A percentile compares a stretch with the other conserved stretches of the same genome.
Evolutionary conservation across 2,113 vertebrate genomes (phyloP).

Genomic region (Parus major): DNA sequence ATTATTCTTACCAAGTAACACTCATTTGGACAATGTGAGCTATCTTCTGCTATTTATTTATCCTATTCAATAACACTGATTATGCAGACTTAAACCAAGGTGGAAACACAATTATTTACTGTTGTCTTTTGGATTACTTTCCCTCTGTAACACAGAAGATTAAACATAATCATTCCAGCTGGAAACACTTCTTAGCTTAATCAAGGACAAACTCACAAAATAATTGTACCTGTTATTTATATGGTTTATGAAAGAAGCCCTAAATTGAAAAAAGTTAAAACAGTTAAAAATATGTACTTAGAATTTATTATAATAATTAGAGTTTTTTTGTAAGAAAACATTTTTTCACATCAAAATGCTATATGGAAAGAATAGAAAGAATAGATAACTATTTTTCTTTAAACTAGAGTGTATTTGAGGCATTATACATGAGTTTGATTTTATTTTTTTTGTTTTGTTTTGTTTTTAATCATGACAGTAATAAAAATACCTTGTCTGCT

Average conservation of each 20-base stretch:
- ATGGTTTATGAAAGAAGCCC: background rate
- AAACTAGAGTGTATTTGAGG: background rate
- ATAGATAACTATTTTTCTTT: background rate
- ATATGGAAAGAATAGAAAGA: background rate
- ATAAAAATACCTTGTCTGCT: background rate
- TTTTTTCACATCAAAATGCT: background rate
- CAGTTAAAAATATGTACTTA: constrained; percentile 53
- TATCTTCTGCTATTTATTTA: constrained; percentile 19
- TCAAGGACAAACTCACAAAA: constrained; percentile 68
- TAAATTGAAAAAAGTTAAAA: background rate
- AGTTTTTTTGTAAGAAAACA: background rate
- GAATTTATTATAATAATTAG: background rate
- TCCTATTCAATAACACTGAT: constrained; percentile 28
- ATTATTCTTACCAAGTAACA: background rate
- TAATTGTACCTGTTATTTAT: constrained; percentile 62
- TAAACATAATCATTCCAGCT: constrained; percentile 68
- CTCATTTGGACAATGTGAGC: background rate
- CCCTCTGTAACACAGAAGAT: constrained; percentile 56
- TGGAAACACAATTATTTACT: constrained; percentile 62
- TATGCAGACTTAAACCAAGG: constrained; percentile 43
- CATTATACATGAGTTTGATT: background rate
- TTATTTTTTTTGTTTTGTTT: background rate
- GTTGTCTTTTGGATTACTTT: constrained; percentile 68
- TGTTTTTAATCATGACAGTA: background rate
- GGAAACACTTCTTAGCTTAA: constrained; percentile 54